phyloP scores from a whole-genome alignment of 1,140 invertebrate species.

The Cheumatopsyche charites region DNA sequence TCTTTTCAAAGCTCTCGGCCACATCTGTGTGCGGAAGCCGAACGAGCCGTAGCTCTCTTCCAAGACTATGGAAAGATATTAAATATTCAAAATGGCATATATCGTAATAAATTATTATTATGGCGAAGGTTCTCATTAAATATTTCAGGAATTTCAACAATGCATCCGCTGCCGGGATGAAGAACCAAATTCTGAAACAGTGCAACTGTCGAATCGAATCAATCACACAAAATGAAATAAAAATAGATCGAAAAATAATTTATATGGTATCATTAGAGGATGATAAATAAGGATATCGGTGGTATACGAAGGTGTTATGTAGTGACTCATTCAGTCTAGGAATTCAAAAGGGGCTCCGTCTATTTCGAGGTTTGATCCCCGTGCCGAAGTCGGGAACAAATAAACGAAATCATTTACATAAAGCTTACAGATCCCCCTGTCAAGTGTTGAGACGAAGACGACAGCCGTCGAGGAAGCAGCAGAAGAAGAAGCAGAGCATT shows the following conservation, averaged over 20 bases:
- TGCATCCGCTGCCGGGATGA: no score
- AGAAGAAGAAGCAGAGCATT: background rate
- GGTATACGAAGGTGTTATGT: background rate
- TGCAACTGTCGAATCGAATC: no score
- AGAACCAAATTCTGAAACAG: no score
- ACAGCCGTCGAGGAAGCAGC: background rate
- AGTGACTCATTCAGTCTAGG: background rate
- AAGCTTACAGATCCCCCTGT: slow-evolving; percentile 12
- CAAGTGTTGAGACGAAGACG: slow-evolving; percentile 2
- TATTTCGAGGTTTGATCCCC: slow-evolving; percentile 11
- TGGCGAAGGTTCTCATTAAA: no score
- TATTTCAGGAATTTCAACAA: no score
- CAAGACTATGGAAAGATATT: background rate
- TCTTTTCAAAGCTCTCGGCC: background rate
- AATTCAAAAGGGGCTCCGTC: background rate
- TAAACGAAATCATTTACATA: slow-evolving; percentile 19
- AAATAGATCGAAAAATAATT: no score
- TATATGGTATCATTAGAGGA: no score
- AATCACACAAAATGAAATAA: no score
- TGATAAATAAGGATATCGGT: no score
- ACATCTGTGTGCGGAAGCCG: slow-evolving; percentile 17
- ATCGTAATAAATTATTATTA: no score
- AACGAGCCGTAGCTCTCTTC: background rate
- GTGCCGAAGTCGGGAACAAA: background rate
- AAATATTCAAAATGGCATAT: slow-evolving; percentile 14